Evolutionary conservation across 2,888 invertebrate species (phyloP), one percentile per base, ranked within the genome.

Genomic region (Cybosia mesomella): DNA sequence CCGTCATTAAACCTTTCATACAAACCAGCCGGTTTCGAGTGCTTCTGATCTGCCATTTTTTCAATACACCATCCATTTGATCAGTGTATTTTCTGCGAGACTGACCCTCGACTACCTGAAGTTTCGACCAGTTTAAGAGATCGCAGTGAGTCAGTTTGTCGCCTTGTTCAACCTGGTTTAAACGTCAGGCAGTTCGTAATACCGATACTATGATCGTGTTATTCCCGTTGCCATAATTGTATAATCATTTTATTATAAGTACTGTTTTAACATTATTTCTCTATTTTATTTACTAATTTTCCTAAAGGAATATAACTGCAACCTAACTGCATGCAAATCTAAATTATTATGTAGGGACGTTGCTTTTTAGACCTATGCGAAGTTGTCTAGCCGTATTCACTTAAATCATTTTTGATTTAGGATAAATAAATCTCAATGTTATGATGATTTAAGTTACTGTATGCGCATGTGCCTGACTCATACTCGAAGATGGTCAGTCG

Each of bases 381-480:
- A 59, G 34, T 18, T 65, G 2, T 32, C 11, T 58, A 34, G 54
- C n/a, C 21, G 18, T 43, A 60, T 28, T 28, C 57, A 43, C 15
- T 22, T 55, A 66, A 28, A 54, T 21, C 13, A 28, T 43, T 60
- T 39, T 60, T 36, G 59, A 34, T 13, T 58, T 58, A 63, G 13
- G 53, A 15, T 39, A 15, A 60, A 22, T 49, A 49, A 43, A 32
- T 63, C 32, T 70, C 66, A 66, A 70, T 65, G 55, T 73, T 67
- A 55, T 66, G 49, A 65, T 74, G 65, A 72, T 74, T 70, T 74
- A 70, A 68, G 63, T 70, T 18, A 10, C 34, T 22, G 32, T 58
- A 69, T 64, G 55, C 62, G 39, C 66, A 21, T 49, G 58, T 57
- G 36, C 39, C 55, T 77, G 73, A 80, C 71, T 75, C 71, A 72